Evolutionary conservation across 2,113 vertebrate species (phyloP).

Genomic region (Numida meleagris): DNA sequence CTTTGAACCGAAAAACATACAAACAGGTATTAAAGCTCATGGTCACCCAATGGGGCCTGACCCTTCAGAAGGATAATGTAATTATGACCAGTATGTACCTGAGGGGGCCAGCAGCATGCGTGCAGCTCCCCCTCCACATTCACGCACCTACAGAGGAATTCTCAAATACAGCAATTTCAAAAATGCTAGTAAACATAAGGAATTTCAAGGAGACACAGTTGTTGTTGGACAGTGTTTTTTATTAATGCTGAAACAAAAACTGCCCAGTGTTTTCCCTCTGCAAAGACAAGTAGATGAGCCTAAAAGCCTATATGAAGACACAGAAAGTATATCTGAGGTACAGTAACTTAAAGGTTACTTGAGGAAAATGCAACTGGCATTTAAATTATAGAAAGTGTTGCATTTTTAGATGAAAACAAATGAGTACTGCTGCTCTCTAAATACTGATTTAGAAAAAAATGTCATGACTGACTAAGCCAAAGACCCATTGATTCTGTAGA

Average conservation of each 20-base stretch:
- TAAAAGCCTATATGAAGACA: neutral
- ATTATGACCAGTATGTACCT: neutral
- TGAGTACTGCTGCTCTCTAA: neutral
- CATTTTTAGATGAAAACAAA: neutral
- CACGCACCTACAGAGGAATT: neutral
- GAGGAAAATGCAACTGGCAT: neutral
- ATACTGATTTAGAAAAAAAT: neutral
- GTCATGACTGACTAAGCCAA: neutral
- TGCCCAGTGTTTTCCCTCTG: neutral
- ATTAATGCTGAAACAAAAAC: neutral
- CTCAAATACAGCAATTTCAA: neutral
- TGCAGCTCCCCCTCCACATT: neutral
- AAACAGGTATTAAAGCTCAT: neutral
- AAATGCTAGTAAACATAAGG: neutral
- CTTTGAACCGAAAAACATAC: neutral
- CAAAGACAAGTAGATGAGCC: neutral
- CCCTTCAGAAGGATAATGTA: rapidly evolving
- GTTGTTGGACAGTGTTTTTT: neutral
- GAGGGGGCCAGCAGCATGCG: neutral
- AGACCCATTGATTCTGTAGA: neutral
- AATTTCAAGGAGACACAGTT: neutral
- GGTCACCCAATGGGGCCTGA: neutral
- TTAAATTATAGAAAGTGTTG: neutral
- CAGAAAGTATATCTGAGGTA: neutral
- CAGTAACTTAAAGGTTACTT: neutral